Base-by-base conservation (phyloP, 2,797 vertebrate genomes). In the Oophaga sylvatica region DNA sequence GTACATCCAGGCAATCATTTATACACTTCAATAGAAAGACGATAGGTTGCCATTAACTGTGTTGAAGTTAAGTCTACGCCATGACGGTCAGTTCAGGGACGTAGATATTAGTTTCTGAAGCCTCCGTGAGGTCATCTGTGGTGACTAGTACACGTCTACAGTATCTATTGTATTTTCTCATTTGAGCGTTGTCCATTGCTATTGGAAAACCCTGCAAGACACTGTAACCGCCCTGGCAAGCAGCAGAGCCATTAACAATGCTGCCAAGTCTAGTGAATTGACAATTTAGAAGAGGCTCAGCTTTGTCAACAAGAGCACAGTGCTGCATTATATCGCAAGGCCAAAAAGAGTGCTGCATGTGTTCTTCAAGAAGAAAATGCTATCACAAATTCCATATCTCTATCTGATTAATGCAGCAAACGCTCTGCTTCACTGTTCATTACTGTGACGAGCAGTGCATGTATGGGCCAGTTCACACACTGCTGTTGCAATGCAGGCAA, bases 251-350 rank as follows among this genome's bases (percentile, higher is more conserved):
- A 70, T 84, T 84, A 63, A 67, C 76, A 53, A 45, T 31, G 45
- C 78, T 76, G 87, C 83, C 83, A 85, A 88, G 59, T 85, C 45
- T 73, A 57, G 41, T 80, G 56, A 81, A 81, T 63, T 88, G 83
- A 70, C 71, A 81, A 62, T 81, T 80, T 82, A 89, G 63, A 86
- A 86, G 79, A 71, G 84, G 31, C 60, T 10, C n/a, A 8, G 71
- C 59, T 75, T 67, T 86, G 70, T 85, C 77, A 81, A 88, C 78
- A 81, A 60, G 79, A 71, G 60, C 80, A 86, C 71, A 89, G 80
- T 70, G 26, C 70, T 71, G 84, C 84, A 85, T 86, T 85, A 81
- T 81, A 76, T 45, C n/a, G 71, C 77, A 63, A 73, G 82, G 65
- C 60, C 70, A 67, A 19, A 19, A 35, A 57, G 29, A 75, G 77